Percentiles rank a stretch among this genome's conserved stretches.
These are phyloP conservation scores for Leptinotarsa haldemani DNA, from an alignment of 2,888 invertebrate species.

Conservation along the genomic window DNA sequence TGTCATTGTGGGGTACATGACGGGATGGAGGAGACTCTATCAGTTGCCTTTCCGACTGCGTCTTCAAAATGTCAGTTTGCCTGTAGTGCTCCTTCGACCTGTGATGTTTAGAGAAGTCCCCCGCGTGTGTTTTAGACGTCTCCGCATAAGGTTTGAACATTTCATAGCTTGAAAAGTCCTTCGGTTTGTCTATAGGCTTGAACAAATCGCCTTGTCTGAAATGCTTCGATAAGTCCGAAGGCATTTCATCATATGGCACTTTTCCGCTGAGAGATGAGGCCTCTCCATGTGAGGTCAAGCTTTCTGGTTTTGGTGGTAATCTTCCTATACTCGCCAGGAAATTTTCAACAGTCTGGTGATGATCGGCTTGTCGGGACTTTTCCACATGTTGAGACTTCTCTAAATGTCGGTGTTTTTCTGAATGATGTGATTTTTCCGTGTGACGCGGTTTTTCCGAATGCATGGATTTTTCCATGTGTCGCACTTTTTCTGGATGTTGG, in stretches of 20 bases:
- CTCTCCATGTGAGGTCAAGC: neutral
- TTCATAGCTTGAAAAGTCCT: constrained; percentile 32
- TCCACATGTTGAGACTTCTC: neutral
- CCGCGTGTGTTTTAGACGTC: constrained; percentile 15
- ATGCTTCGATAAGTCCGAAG: constrained; percentile 8
- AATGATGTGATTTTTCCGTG: constrained; percentile 1
- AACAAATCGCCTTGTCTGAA: constrained; percentile 5
- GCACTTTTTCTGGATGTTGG: neutral
- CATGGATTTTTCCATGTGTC: neutral
- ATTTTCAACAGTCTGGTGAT: neutral
- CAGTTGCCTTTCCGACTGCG: neutral
- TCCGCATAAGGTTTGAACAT: constrained; percentile 39
- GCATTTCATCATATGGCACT: constrained; percentile 2
- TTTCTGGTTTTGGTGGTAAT: neutral
- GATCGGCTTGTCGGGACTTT: neutral
- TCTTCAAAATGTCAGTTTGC: constrained; percentile 9
- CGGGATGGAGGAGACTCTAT: neutral
- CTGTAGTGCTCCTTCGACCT: constrained; percentile 20
- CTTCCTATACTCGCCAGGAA: neutral
- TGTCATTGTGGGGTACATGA: constrained; percentile 11
- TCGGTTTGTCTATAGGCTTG: constrained; percentile 20
- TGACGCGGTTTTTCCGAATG: neutral
- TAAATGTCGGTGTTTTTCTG: constrained; percentile 3
- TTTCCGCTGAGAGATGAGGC: neutral
- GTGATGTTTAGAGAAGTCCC: constrained; percentile 6